phyloP scores from a whole-genome alignment of 2,797 vertebrate genomes.

The Gouania willdenowi region DNA sequence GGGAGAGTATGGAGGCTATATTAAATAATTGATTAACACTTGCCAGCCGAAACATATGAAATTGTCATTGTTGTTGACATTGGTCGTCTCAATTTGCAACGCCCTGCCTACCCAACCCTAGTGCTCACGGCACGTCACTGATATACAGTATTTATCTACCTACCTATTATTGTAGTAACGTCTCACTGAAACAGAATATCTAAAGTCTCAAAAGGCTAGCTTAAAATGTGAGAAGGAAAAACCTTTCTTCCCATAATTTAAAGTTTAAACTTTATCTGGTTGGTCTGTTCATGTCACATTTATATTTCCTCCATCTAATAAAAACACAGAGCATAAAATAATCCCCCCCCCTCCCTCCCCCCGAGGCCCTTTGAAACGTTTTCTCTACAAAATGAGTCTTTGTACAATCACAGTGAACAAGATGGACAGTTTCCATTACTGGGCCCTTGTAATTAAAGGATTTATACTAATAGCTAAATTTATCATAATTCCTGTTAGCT shows the following conservation, averaged over 20 bases:
- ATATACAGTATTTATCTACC: too few relatives aligned
- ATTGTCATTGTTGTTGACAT: too few relatives aligned
- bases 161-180: too few relatives aligned
- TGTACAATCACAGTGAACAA: slow-evolving; percentile 53
- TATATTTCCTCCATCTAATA: slow-evolving; percentile 28
- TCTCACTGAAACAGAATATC: too few relatives aligned
- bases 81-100: too few relatives aligned
- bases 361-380: slow-evolving; percentile 38
- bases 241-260: slow-evolving; percentile 11
- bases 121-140: too few relatives aligned
- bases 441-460: slow-evolving; percentile 68
- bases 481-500: slow-evolving; percentile 68
- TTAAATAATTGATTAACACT: too few relatives aligned
- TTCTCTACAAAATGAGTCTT: slow-evolving; percentile 60
- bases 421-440: slow-evolving; percentile 76
- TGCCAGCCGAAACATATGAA: too few relatives aligned
- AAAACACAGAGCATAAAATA: slow-evolving; percentile 31
- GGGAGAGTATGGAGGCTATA: too few relatives aligned
- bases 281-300: slow-evolving; percentile 16
- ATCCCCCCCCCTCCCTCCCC: slow-evolving; percentile 6
- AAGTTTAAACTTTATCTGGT: slow-evolving; percentile 11
- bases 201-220: too few relatives aligned
- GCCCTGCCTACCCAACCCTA: too few relatives aligned
- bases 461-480: slow-evolving; percentile 71
- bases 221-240: neutral